phyloP scores from a whole-genome alignment of 2,888 invertebrate species.

The Strigamia maritima region DNA sequence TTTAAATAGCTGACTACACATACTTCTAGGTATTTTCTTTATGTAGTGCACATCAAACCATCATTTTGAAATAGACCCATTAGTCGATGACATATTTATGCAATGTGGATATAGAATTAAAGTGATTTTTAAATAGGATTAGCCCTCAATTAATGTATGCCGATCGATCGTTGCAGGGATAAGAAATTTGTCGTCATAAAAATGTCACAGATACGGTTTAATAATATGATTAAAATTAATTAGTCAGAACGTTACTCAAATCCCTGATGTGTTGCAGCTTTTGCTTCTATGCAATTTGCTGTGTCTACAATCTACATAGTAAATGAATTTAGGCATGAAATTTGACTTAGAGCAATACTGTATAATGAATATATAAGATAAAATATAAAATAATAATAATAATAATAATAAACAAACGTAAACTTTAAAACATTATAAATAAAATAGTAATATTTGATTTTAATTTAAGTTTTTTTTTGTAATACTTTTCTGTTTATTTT shows the following conservation, averaged over 20 bases:
- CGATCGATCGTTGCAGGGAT: not conserved
- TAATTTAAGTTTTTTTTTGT: no score
- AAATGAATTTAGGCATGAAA: not conserved
- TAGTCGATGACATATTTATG: not conserved
- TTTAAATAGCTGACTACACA: conserved; percentile 9
- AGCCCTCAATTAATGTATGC: not conserved
- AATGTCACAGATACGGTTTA: not conserved
- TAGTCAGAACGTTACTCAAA: not conserved
- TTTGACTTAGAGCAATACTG: not conserved
- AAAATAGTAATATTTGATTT: no score
- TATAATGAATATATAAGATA: no score
- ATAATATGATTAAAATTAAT: conserved; percentile 3
- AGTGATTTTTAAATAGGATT: no score
- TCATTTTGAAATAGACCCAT: not conserved
- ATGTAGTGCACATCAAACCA: not conserved
- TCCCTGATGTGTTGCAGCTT: not conserved
- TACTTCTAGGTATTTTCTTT: conserved; percentile 5
- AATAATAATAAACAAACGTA: no score
- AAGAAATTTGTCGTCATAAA: not conserved
- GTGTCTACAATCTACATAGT: not conserved
- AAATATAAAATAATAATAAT: no score
- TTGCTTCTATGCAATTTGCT: not conserved
- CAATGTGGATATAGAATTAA: not conserved
- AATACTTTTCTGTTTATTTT: not conserved
- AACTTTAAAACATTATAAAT: no score